Percentiles rank a stretch among this genome's conserved stretches.
Conservation (phyloP, 2,113 vertebrate species). For the Athene cunicularia region DNA sequence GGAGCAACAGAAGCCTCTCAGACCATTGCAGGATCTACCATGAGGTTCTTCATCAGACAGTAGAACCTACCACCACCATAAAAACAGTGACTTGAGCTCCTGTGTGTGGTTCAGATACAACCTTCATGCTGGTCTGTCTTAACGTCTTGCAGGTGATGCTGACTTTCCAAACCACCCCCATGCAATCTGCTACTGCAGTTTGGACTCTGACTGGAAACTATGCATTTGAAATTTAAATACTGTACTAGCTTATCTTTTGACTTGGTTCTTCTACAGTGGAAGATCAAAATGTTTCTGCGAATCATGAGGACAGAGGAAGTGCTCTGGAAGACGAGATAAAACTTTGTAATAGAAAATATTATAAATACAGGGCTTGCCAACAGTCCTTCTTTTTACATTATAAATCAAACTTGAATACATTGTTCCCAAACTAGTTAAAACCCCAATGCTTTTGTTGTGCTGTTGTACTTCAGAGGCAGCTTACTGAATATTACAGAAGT, state of each 20-base stretch:
- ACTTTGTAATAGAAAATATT: not conserved
- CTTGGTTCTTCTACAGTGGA: not conserved
- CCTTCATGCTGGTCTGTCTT: not conserved
- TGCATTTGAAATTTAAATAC: not conserved
- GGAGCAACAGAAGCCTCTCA: not conserved
- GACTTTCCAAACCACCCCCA: not conserved
- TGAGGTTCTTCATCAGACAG: not conserved
- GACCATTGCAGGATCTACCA: not conserved
- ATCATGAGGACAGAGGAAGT: not conserved
- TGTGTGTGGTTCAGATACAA: not conserved
- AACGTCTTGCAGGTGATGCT: not conserved
- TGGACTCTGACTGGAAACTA: not conserved
- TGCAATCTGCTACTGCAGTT: not conserved
- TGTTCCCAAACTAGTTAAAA: not conserved
- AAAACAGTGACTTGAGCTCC: not conserved
- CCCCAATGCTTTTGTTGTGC: not conserved
- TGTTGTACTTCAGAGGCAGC: not conserved
- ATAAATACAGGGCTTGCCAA: not conserved
- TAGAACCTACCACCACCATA: not conserved
- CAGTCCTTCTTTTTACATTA: not conserved
- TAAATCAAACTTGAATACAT: not conserved
- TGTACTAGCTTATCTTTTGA: not conserved
- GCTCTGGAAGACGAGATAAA: not conserved
- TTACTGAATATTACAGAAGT: not conserved
- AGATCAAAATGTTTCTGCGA: not conserved